phyloP scores from a whole-genome alignment of 2,797 vertebrate species.

The Lacerta bilineata region DNA sequence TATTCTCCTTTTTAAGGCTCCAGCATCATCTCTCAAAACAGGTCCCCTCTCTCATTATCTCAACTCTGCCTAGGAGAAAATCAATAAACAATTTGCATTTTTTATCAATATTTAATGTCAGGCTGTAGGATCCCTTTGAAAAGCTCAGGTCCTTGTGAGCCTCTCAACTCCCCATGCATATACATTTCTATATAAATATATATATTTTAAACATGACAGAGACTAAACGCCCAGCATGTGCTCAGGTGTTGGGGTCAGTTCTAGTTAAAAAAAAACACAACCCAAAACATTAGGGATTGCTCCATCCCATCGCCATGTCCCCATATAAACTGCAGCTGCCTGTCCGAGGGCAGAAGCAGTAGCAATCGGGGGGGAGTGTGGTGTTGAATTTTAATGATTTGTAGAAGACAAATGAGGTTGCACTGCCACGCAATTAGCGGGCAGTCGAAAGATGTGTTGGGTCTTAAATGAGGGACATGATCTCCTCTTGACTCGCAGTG shows the following conservation, averaged over 20 bases:
- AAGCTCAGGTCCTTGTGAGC: constrained; percentile 80
- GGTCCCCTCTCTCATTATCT: constrained; percentile 74
- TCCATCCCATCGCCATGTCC: constrained; percentile 47
- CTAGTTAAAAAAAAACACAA: constrained; percentile 63
- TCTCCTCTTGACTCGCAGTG: constrained; percentile 90
- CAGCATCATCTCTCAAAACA: constrained; percentile 72
- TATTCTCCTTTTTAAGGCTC: constrained; percentile 54
- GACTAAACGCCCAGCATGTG: constrained; percentile 80
- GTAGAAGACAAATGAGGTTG: constrained; percentile 88
- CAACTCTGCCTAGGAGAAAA: constrained; percentile 73
- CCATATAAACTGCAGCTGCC: constrained; percentile 83
- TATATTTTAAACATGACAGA: constrained; percentile 79
- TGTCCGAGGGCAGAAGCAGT: constrained; percentile 70
- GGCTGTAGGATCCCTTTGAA: constrained; percentile 83
- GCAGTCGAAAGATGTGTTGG: constrained; percentile 89
- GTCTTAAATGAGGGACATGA: constrained; percentile 93
- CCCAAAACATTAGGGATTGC: constrained; percentile 75
- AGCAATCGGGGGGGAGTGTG: constrained; percentile 74
- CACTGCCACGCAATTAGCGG: constrained; percentile 88
- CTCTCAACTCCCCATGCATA: constrained; percentile 71
- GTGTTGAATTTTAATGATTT: constrained; percentile 88
- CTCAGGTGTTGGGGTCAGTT: constrained; percentile 78
- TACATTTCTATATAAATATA: not conserved
- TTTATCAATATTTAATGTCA: constrained; percentile 92
- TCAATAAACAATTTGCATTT: constrained; percentile 93